A percentile compares a stretch with the other conserved stretches of the same genome.
These are phyloP conservation scores for Phenganax subtilis DNA, from an alignment of 92 coral and sea anemone species.

Conservation along the genomic window DNA sequence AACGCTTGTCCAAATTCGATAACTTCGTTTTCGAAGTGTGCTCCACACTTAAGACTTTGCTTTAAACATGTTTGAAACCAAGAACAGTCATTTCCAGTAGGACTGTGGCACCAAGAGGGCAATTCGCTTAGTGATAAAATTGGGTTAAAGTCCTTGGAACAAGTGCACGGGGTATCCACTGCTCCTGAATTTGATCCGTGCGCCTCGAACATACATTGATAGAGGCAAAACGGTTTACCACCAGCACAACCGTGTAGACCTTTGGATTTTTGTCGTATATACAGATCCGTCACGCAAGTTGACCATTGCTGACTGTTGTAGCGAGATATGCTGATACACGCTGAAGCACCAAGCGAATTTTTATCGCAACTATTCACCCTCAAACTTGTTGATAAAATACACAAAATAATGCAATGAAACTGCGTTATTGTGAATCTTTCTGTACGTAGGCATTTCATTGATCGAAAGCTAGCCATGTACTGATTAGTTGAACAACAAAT, in stretches of 20 bases:
- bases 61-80: constrained; percentile 24
- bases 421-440: neutral
- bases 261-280: constrained; percentile 36
- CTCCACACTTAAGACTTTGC: neutral
- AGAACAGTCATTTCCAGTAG: constrained; percentile 19
- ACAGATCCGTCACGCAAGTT: constrained; percentile 29
- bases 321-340: constrained; percentile 13
- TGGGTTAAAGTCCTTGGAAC: neutral
- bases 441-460: no score
- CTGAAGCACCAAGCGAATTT: neutral
- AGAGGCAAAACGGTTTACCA: constrained; percentile 7
- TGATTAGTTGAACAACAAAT: no score
- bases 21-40: neutral
- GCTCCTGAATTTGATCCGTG: constrained; percentile 21
- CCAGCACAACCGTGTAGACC: constrained; percentile 26
- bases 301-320: constrained; percentile 22
- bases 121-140: neutral
- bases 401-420: neutral
- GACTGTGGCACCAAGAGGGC: constrained; percentile 34
- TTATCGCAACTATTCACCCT: neutral
- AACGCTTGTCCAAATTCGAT: constrained; percentile 2
- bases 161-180: neutral
- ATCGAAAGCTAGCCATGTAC: no score
- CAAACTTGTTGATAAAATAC: neutral
- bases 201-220: constrained; percentile 35